Evolutionary conservation across 1,140 invertebrate genomes (phyloP).

Genomic region (Parasteatoda tepidariorum): DNA sequence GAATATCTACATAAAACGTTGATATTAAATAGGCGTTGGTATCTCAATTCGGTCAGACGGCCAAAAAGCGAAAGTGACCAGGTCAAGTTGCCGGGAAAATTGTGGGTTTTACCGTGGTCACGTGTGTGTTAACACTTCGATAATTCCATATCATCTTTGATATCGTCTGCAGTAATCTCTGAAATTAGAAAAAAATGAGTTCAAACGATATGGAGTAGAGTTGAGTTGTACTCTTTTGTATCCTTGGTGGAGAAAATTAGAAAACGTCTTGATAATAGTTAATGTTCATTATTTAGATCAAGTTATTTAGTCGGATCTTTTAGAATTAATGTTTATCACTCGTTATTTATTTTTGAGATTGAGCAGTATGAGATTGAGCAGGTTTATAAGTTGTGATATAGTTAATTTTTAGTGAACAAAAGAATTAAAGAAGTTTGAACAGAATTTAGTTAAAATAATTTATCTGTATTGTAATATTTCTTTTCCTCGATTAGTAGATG

Average conservation of each 20-base stretch:
- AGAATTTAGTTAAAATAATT: too few relatives aligned
- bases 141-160: constrained; percentile 31
- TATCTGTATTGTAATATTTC: too few relatives aligned
- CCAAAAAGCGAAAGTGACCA: constrained; percentile 31
- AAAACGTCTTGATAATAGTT: neutral
- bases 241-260: neutral
- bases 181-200: neutral
- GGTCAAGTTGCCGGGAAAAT: constrained; percentile 41
- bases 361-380: too few relatives aligned
- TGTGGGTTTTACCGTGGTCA: constrained; percentile 4
- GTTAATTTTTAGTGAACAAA: too few relatives aligned
- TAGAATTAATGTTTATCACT: too few relatives aligned
- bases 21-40: constrained; percentile 29
- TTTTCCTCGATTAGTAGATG: too few relatives aligned
- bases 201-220: neutral
- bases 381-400: too few relatives aligned
- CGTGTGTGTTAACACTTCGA: constrained; percentile 10
- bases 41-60: constrained; percentile 32
- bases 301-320: neutral
- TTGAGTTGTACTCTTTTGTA: neutral
- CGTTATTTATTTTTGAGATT: too few relatives aligned
- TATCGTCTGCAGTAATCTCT: neutral
- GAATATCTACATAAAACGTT: neutral
- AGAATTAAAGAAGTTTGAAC: too few relatives aligned
- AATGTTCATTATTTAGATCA: neutral